These are phyloP conservation scores for Anniella stebbinsi DNA, from an alignment of 2,797 vertebrate genomes.

Conservation along the genomic window DNA sequence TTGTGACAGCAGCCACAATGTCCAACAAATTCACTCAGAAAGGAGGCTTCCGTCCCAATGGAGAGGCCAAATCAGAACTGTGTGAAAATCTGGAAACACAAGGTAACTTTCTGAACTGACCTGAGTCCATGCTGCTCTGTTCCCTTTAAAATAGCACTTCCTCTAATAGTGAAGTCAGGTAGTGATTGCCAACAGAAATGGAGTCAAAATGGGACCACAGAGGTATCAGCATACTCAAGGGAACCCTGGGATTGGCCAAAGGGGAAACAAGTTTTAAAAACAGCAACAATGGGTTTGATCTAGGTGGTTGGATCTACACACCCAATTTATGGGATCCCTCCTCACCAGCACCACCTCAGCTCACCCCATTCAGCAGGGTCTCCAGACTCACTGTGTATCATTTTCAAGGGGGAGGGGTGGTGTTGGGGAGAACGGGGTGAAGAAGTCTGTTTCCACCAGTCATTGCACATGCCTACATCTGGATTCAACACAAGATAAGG, in stretches of 20 bases:
- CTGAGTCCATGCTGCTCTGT: neutral
- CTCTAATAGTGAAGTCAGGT: neutral
- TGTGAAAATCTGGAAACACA: slow-evolving; percentile 96
- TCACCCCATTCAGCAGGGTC: too few species aligned
- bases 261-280: neutral
- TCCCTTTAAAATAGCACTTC: neutral
- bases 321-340: too few species aligned
- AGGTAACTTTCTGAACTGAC: slow-evolving; percentile 76
- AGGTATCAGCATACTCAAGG: neutral
- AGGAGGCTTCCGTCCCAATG: slow-evolving; percentile 91
- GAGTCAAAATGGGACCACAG: neutral
- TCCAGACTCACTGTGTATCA: too few species aligned
- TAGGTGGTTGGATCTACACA: too few species aligned
- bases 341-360: too few species aligned
- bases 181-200: neutral
- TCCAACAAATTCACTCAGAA: slow-evolving; percentile 98
- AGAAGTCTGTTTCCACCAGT: too few species aligned
- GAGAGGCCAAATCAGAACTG: slow-evolving; percentile 95
- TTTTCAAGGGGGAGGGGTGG: too few species aligned
- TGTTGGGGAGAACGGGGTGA: too few species aligned
- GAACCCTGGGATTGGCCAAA: neutral
- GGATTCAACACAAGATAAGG: too few species aligned
- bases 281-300: too few species aligned
- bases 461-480: too few species aligned
- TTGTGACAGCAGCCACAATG: slow-evolving; percentile 96